Percentiles rank a stretch among this genome's conserved stretches.
These are phyloP conservation scores for Hucho hucho DNA, from an alignment of 2,113 vertebrate genomes.

Conservation along the genomic window DNA sequence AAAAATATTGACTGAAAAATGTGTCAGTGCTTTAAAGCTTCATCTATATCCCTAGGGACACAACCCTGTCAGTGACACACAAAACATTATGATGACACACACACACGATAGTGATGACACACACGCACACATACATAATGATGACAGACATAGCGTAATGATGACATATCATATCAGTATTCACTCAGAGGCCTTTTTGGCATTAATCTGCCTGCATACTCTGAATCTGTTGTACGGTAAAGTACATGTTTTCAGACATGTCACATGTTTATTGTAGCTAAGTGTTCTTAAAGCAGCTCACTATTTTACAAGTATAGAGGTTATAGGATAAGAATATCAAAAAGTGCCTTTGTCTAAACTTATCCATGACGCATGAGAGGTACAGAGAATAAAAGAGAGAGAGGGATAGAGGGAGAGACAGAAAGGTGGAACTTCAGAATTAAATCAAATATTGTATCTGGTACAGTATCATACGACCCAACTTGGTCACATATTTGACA, in stretches of 20 bases:
- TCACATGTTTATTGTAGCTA: conserved; percentile 56
- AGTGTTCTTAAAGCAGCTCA: conserved; percentile 58
- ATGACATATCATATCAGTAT: conserved; percentile 62
- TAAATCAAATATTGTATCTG: too few species aligned
- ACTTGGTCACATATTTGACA: neutral
- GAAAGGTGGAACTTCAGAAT: neutral
- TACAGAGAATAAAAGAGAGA: neutral
- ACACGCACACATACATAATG: too few species aligned
- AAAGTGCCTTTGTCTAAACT: conserved; percentile 33
- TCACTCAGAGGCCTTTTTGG: conserved; percentile 32
- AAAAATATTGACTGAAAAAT: conserved; percentile 33
- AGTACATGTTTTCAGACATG: conserved; percentile 52
- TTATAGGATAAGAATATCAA: conserved; percentile 30
- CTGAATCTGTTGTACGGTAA: conserved; percentile 18
- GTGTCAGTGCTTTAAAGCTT: conserved; percentile 48
- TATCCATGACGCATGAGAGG: neutral
- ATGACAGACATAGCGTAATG: too few species aligned
- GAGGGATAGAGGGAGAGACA: neutral
- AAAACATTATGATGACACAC: neutral
- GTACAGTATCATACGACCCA: neutral
- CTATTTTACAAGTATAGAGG: conserved; percentile 25
- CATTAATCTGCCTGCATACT: too few species aligned
- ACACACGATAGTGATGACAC: too few species aligned
- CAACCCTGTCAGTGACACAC: conserved; percentile 40
- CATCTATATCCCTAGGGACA: conserved; percentile 39